phyloP scores from a whole-genome alignment of 2,113 vertebrate species.

The Myocastor coypus region DNA sequence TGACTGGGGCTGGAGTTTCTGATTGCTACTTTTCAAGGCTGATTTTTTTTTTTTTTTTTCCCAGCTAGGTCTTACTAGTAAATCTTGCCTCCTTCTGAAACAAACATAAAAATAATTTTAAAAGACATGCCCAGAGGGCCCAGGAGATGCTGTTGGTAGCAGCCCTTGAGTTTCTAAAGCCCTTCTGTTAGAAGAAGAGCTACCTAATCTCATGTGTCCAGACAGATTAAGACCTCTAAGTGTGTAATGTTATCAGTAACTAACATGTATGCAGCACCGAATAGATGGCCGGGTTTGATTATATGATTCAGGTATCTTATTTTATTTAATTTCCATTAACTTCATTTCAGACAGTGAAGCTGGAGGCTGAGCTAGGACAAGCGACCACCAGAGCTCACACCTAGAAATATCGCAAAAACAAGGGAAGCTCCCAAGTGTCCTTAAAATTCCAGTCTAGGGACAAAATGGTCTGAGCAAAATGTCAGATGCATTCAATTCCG shows the following conservation, averaged over 20 bases:
- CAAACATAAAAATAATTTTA: neutral
- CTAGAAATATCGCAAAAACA: neutral
- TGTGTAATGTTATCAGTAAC: neutral
- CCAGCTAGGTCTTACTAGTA: neutral
- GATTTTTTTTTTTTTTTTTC: neutral
- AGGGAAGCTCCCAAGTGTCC: neutral
- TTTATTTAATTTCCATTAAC: neutral
- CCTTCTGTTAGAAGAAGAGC: neutral
- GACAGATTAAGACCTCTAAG: slow-evolving; percentile 45
- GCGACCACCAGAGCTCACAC: neutral
- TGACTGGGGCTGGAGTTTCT: neutral
- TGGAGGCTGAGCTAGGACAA: neutral
- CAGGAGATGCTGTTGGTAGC: neutral
- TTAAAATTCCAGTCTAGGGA: neutral
- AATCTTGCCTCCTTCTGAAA: neutral
- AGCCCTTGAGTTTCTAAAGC: neutral
- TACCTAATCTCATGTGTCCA: neutral
- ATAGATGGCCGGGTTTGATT: neutral
- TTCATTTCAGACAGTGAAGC: neutral
- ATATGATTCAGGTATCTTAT: neutral
- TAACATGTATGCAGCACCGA: slow-evolving; percentile 20
- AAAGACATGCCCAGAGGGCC: neutral
- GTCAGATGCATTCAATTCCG: neutral
- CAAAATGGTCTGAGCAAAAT: neutral
- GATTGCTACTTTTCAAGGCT: neutral